Evolutionary conservation across 1,140 invertebrate genomes (phyloP).

Genomic region (Nebria ingens): DNA sequence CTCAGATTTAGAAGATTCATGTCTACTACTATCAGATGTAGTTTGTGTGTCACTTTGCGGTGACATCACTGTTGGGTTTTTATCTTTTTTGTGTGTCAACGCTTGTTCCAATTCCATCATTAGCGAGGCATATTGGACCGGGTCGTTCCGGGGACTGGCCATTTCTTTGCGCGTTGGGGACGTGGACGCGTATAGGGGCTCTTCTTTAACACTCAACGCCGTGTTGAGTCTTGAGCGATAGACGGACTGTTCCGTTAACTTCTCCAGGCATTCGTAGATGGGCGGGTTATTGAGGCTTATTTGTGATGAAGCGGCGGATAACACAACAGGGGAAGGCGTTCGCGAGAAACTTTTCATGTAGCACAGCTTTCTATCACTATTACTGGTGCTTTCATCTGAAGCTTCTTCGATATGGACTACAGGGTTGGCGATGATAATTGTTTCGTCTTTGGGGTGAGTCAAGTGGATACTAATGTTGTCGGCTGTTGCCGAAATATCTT

Average conservation of each 20-base stretch:
- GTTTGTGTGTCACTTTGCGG: slow-evolving; percentile 22
- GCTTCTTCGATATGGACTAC: slow-evolving; percentile 33
- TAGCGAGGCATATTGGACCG: slow-evolving; percentile 37
- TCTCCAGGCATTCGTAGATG: slow-evolving; percentile 38
- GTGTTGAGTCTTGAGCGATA: slow-evolving; percentile 33
- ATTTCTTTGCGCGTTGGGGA: slow-evolving; percentile 21
- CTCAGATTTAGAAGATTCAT: slow-evolving; percentile 21
- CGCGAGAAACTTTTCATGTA: slow-evolving; percentile 39
- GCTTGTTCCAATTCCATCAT: slow-evolving; percentile 37
- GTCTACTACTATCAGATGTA: slow-evolving; percentile 21
- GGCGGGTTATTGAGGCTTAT: slow-evolving; percentile 28
- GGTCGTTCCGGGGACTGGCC: slow-evolving; percentile 26
- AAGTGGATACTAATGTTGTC: not conserved
- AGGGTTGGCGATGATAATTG: slow-evolving; percentile 28
- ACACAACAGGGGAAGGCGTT: slow-evolving; percentile 33
- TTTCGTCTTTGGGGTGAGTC: slow-evolving; percentile 18
- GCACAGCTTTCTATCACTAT: slow-evolving; percentile 33
- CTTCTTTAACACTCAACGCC: slow-evolving; percentile 25
- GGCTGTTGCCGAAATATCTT: not conserved
- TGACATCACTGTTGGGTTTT: slow-evolving; percentile 19
- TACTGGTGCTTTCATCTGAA: slow-evolving; percentile 31
- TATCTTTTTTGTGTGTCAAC: slow-evolving; percentile 29
- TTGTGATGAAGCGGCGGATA: slow-evolving; percentile 35
- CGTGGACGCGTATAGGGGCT: slow-evolving; percentile 28
- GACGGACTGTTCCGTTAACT: slow-evolving; percentile 32